Percentiles rank a stretch among this genome's conserved stretches.
Conservation (phyloP, 2,113 vertebrate genomes). For the Shinisaurus crocodilurus region DNA sequence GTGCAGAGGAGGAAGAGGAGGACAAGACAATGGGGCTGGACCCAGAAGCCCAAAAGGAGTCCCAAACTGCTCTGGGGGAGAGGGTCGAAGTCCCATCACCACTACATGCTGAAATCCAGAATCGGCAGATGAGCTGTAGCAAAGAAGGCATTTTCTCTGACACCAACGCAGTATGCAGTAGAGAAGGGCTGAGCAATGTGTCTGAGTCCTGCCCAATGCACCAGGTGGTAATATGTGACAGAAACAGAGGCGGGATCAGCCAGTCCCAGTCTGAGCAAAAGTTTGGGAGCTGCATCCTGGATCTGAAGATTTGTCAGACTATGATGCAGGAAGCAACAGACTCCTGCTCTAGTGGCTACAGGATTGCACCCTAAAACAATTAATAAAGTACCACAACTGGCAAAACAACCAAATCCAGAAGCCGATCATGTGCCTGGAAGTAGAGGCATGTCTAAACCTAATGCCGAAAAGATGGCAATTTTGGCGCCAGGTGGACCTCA, state of each 20-base stretch:
- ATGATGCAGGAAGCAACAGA: conserved; percentile 58
- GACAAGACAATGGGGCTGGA: neutral
- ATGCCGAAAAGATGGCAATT: too few species aligned
- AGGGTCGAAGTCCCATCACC: neutral
- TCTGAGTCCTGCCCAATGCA: neutral
- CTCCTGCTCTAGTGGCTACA: conserved; percentile 47
- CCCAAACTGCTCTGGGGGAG: conserved; percentile 18
- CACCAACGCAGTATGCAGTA: neutral
- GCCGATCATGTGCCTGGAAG: too few species aligned
- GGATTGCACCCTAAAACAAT: too few species aligned
- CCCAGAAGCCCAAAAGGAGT: conserved; percentile 1
- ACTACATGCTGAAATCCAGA: neutral
- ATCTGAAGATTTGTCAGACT: conserved; percentile 66
- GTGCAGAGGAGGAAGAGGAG: conserved; percentile 34
- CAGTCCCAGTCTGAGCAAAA: conserved; percentile 50
- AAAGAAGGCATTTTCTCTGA: conserved; percentile 48
- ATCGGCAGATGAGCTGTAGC: neutral
- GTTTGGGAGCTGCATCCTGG: conserved; percentile 66
- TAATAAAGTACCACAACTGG: too few species aligned
- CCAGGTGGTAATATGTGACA: conserved; percentile 23
- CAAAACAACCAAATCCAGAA: too few species aligned
- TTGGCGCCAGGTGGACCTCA: too few species aligned
- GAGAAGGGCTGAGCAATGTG: conserved; percentile 57
- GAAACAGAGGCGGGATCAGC: neutral
- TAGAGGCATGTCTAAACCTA: too few species aligned